Percentiles rank a stretch among this genome's conserved stretches.
These are phyloP conservation scores for Myotis lucifugus DNA, from an alignment of 2,113 vertebrate species.

Conservation along the genomic window DNA sequence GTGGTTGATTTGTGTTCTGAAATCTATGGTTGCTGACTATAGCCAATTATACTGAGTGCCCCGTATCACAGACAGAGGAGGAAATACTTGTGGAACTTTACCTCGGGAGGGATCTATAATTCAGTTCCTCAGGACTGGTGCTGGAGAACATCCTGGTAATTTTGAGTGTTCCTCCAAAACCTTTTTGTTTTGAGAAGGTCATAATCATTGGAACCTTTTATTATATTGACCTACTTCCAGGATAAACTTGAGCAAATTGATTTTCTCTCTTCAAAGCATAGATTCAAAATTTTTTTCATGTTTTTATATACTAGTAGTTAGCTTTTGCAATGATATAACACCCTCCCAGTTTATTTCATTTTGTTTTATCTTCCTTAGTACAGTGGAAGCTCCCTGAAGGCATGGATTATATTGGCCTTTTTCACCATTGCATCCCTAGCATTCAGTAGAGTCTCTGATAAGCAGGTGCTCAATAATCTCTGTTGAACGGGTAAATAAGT, in stretches of 20 bases:
- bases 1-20: constrained; percentile 44
- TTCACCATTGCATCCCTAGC: not conserved
- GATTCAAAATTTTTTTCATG: not conserved
- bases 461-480: not conserved
- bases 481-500: not conserved
- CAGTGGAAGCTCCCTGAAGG: not conserved
- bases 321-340: not conserved
- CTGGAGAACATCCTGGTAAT: constrained; percentile 45
- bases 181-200: constrained; percentile 22
- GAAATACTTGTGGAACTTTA: constrained; percentile 46
- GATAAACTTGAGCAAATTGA: constrained; percentile 56
- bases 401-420: not conserved
- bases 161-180: constrained; percentile 28
- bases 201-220: constrained; percentile 44
- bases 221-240: constrained; percentile 54
- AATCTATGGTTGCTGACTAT: constrained; percentile 42
- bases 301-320: not conserved
- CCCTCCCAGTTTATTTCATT: not conserved
- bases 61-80: constrained; percentile 24
- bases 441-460: not conserved
- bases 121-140: constrained; percentile 8
- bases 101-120: constrained; percentile 46
- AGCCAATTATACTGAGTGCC: not conserved
- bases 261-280: constrained; percentile 50
- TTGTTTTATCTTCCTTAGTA: not conserved